Base-by-base conservation (phyloP, 1,140 invertebrate genomes). In the Panulirus ornatus region DNA sequence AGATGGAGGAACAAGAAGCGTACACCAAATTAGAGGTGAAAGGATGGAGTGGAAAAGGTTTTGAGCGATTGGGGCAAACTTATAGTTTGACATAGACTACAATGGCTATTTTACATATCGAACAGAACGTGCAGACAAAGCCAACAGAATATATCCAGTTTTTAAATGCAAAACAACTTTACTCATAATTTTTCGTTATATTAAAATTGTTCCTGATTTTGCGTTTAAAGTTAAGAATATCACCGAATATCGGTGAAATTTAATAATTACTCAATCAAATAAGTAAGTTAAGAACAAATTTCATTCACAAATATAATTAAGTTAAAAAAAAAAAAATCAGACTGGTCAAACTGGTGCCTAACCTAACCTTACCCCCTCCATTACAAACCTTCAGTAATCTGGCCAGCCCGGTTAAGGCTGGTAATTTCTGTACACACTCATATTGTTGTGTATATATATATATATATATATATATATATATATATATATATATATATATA, bases 391-490 rank as follows among this genome's bases (percentile, higher is more conserved):
- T 58, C 11, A 11, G 51, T 58, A n/a, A 58, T 58, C 51, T n/a
- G n/a, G n/a, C n/a, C n/a, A n/a, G 51, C 51, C n/a, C 51, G 51
- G 11, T 58, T 9, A n/a, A 9, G 51, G 51, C 11, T n/a, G n/a
- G n/a, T 58, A 9, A 11, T n/a, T n/a, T 58, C 51, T 14, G 51
- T n/a, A 58, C 11, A 58, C 11, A 58, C n/a, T 14, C 51, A 11
- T 58, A 11, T 58, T 58, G 11, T 14, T 58, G 11, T 58, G 11
- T 58, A 11, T 14, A 11, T 58, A 11, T 58, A 58, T 14, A 11
- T 58, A 11, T 58, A 58, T 58, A 58, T n/a, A 58, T 58, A 58
- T 58, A 58, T n/a, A 58, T 58, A 58, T n/a, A 58, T n/a, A 58
- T 58, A 58, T n/a, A 58, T n/a, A 58, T 58, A 58, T n/a, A 58